phyloP scores from a whole-genome alignment of 2,113 vertebrate genomes.

The Pontoporia blainvillei region DNA sequence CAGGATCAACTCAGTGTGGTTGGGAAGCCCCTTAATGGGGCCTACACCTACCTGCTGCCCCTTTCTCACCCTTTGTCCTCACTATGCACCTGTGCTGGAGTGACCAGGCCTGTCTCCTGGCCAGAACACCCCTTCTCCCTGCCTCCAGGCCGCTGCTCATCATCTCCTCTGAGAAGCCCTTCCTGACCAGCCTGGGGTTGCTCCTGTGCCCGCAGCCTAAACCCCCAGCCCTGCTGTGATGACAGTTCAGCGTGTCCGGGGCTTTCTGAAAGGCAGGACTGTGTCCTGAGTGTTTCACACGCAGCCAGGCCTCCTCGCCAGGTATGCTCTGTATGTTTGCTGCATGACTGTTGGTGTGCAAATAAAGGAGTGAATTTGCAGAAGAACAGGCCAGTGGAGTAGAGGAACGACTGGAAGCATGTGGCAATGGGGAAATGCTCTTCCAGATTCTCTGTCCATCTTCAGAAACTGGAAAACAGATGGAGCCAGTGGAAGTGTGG shows the following conservation, averaged over 20 bases:
- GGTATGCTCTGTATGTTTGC: not conserved
- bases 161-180: not conserved
- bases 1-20: fast-evolving
- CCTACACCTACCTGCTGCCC: fast-evolving
- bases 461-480: not conserved
- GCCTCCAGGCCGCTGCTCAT: not conserved
- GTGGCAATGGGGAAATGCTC: too few species aligned
- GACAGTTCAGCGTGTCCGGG: not conserved
- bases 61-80: not conserved
- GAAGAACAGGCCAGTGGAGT: not conserved
- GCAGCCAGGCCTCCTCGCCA: not conserved
- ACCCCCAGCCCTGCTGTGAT: not conserved
- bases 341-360: not conserved
- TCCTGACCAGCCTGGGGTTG: too few species aligned
- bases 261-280: not conserved
- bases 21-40: not conserved
- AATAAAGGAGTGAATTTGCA: not conserved
- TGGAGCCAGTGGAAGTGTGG: not conserved
- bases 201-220: too few species aligned
- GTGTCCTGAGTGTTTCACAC: too few species aligned
- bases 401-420: not conserved
- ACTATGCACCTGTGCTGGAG: not conserved
- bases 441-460: not conserved
- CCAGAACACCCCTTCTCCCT: not conserved
- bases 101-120: not conserved